Conservation (phyloP, 2,797 vertebrate species). For the Hypotaenidia philippensis region DNA sequence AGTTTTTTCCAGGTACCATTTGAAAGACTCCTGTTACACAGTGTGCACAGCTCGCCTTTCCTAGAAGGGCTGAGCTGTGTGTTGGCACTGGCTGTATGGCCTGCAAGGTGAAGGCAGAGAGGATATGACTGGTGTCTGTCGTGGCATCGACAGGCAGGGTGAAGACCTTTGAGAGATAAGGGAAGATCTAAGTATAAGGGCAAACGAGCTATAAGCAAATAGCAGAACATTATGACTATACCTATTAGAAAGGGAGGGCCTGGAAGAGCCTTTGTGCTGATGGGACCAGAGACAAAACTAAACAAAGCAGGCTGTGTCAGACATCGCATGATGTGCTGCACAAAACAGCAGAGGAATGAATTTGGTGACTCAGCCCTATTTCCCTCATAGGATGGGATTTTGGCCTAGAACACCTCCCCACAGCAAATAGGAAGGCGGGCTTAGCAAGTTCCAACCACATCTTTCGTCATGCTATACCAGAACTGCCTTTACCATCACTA, state of each 20-base stretch:
- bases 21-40: background rate
- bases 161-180: background rate
- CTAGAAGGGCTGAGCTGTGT: background rate
- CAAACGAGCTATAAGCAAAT: background rate
- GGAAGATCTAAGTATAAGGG: background rate
- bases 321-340: background rate
- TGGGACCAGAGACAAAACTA: background rate
- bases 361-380: constrained; percentile 18
- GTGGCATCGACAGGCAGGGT: background rate
- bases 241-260: background rate
- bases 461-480: background rate
- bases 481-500: background rate
- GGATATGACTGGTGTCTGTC: background rate
- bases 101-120: background rate
- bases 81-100: background rate
- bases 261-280: background rate
- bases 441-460: background rate
- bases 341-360: background rate
- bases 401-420: background rate
- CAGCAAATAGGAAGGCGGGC: background rate
- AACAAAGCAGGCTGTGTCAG: background rate
- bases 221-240: background rate
- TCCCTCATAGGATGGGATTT: background rate
- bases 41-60: background rate
- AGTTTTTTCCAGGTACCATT: background rate